phyloP scores from a whole-genome alignment of 2,888 invertebrate genomes.

The Orthosia gracilis region DNA sequence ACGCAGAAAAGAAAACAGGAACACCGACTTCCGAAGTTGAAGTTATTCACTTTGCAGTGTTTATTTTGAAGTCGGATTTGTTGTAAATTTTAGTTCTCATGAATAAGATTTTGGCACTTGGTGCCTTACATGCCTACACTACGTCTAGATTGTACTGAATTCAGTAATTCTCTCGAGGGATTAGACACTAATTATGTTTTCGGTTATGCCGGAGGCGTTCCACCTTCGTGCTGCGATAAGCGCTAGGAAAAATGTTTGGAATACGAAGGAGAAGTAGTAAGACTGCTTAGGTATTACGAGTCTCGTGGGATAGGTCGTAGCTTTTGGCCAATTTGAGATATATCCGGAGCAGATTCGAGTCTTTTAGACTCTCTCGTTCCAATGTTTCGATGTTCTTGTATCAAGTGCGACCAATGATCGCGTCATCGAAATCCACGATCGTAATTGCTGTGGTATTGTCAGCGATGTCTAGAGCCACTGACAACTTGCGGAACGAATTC shows the following conservation, averaged over 20 bases:
- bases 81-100: neutral
- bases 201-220: constrained; percentile 38
- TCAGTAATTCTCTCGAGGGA: constrained; percentile 22
- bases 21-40: too few relatives aligned
- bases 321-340: constrained; percentile 14
- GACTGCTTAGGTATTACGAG: constrained; percentile 37
- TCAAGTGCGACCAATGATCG: constrained; percentile 62
- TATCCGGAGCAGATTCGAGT: neutral
- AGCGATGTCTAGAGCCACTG: constrained; percentile 52
- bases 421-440: constrained; percentile 57
- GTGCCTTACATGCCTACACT: neutral
- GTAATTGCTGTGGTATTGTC: constrained; percentile 47
- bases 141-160: constrained; percentile 10
- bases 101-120: neutral
- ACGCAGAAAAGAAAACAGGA: too few relatives aligned
- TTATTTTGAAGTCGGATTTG: too few relatives aligned
- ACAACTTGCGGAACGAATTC: constrained; percentile 80
- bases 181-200: constrained; percentile 37
- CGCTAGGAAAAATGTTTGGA: constrained; percentile 57
- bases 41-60: too few relatives aligned
- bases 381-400: constrained; percentile 36
- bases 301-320: constrained; percentile 47
- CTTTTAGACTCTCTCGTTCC: neutral
- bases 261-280: constrained; percentile 53
- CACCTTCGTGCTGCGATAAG: constrained; percentile 52